phyloP scores from a whole-genome alignment of 2,888 invertebrate species.

The Carpatolechia fugitivella region DNA sequence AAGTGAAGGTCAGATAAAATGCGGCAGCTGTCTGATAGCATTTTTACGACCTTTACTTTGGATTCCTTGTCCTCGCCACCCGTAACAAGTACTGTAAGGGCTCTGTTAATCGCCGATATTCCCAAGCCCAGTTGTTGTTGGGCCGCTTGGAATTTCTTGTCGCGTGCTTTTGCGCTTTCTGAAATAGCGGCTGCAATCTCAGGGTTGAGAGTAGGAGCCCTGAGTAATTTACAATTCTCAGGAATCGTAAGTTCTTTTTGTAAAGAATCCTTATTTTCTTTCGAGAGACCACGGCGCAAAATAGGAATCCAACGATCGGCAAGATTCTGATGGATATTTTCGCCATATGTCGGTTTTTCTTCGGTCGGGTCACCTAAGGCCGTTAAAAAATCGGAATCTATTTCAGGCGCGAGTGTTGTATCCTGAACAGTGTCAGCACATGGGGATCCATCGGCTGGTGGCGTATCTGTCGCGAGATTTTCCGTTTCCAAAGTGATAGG shows the following conservation, averaged over 20 bases:
- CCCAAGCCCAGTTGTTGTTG: constrained; percentile 7
- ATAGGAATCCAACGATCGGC: constrained; percentile 4
- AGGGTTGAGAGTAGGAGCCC: constrained; percentile 1
- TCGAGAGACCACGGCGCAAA: background rate
- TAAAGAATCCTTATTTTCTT: background rate
- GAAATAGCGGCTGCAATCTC: constrained; percentile 7
- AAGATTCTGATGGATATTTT: background rate
- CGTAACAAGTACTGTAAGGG: background rate
- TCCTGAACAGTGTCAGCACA: too few species aligned
- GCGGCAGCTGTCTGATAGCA: too few species aligned
- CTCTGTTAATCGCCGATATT: background rate
- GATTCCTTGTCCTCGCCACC: constrained; percentile 1
- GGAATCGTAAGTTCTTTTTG: background rate
- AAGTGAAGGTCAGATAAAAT: constrained; percentile 19
- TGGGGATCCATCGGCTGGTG: too few species aligned
- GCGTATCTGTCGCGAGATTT: too few species aligned
- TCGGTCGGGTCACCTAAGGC: background rate
- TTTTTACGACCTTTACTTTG: too few species aligned
- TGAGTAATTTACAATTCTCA: constrained; percentile 6
- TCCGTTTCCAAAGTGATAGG: too few species aligned
- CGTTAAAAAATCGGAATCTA: background rate
- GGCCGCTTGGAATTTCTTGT: background rate
- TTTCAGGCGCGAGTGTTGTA: too few species aligned
- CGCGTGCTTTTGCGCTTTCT: background rate
- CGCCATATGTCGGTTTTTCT: background rate